Evolutionary conservation across 53 echinoderm and acorn worm genomes (phyloP), one percentile per base, ranked within the genome.

Genomic region (Crossaster papposus): DNA sequence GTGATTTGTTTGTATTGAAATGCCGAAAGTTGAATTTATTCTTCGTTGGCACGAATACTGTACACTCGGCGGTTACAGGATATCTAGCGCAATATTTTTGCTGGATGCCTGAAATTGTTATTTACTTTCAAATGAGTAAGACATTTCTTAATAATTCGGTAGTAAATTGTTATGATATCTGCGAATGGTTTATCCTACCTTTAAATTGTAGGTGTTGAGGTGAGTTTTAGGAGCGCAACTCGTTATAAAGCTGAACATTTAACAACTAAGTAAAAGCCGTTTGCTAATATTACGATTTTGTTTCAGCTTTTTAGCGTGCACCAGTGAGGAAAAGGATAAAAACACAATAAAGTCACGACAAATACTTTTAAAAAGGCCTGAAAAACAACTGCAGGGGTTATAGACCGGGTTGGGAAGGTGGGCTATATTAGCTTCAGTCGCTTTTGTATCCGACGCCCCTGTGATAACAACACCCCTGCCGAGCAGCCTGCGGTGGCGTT

Each of bases 361-460:
- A 82, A 55, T 22, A 55, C 7, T 58, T 55, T 58, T 34, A 73
- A 33, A 87, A 55, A 62, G 13, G 24, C 75, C 36, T 62, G 36
- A 72, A 87, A 83, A 87, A 87, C 77, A 87, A 76, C 87, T 77
- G 87, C 87, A 76, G 77, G 87, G 87, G 87, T 75, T 83, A 53
- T 31, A 20, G 77, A 33, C 83, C 38, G 70, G 58, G 54, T 33
- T 77, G 6, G 52, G 54, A 77, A 77, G 71, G 62, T 87, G 62
- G 87, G 17, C 36, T n/a, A n/a, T n/a, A 36, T 70, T 68, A 70
- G 83, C 83, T 83, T 70, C 68, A 64, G 35, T 65, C 36, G 4
- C 51, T 80, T 72, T 72, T 53, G 72, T 52, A 31, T 44, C 44
- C 29, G 82, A 82, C 65, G 82, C 65, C 53, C 68, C 83, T 70